Conservation (phyloP, 2,113 vertebrate species). For the Merops nubicus region DNA sequence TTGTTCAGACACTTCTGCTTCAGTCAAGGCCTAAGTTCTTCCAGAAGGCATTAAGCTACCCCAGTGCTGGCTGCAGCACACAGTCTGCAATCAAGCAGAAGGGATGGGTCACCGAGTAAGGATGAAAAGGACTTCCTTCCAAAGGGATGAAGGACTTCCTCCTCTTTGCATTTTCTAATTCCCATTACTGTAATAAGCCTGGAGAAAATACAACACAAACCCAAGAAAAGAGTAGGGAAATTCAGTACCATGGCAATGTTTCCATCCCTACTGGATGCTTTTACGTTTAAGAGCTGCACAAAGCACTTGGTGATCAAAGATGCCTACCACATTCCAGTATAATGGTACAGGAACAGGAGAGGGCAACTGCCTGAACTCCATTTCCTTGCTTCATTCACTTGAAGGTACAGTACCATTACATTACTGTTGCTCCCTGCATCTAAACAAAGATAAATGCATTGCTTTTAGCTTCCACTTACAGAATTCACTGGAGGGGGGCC, state of each 20-base stretch:
- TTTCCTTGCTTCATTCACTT: neutral
- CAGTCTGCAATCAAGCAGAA: neutral
- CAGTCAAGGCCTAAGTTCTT: neutral
- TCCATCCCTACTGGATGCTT: neutral
- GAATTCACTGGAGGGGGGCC: constrained; percentile 97
- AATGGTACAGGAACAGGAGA: neutral
- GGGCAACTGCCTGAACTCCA: neutral
- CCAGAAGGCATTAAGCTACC: neutral
- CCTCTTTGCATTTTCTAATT: neutral
- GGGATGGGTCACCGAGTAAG: neutral
- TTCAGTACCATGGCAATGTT: neutral
- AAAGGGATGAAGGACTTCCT: neutral
- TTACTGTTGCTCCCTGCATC: neutral
- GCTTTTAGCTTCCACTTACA: constrained; percentile 79
- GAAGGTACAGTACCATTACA: neutral
- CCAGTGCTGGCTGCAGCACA: neutral
- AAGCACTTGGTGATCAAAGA: constrained; percentile 15
- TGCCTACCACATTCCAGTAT: neutral
- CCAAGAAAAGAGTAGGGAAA: neutral
- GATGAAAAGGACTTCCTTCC: neutral
- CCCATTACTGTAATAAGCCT: neutral
- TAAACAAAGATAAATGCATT: neutral
- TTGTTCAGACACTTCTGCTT: neutral
- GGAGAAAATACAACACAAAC: neutral
- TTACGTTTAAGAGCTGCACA: neutral